Evolutionary conservation across 2,113 vertebrate genomes (phyloP).

Genomic region (Anoplopoma fimbria): DNA sequence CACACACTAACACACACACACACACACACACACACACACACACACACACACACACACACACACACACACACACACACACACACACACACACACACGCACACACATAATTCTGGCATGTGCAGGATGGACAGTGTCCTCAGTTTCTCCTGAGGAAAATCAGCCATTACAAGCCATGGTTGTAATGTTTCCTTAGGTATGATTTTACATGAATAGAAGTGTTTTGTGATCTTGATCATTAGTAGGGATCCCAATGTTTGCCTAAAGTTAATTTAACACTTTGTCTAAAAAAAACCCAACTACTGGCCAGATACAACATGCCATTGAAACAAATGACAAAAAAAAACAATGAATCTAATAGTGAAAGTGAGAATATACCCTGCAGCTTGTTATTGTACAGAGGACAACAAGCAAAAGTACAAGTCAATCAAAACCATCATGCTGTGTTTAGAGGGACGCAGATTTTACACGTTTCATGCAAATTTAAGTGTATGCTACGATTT

Average conservation of each 20-base stretch:
- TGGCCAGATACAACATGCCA: neutral
- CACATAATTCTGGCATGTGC: slow-evolving; percentile 11
- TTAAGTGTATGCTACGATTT: neutral
- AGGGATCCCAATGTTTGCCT: neutral
- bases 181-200: neutral
- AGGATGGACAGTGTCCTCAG: too few relatives aligned
- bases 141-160: neutral
- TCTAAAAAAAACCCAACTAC: neutral
- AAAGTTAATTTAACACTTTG: neutral
- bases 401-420: neutral
- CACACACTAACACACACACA: slow-evolving; percentile 6
- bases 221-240: neutral
- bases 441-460: neutral
- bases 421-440: too few relatives aligned
- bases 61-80: neutral
- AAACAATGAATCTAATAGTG: neutral
- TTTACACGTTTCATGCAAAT: neutral
- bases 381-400: neutral
- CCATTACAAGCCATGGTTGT: too few relatives aligned
- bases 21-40: neutral
- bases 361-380: neutral
- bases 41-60: neutral
- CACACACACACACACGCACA: neutral
- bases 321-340: neutral
- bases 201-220: neutral